These are phyloP conservation scores for Lacerta agilis DNA, from an alignment of 2,797 vertebrate genomes.

Conservation along the genomic window DNA sequence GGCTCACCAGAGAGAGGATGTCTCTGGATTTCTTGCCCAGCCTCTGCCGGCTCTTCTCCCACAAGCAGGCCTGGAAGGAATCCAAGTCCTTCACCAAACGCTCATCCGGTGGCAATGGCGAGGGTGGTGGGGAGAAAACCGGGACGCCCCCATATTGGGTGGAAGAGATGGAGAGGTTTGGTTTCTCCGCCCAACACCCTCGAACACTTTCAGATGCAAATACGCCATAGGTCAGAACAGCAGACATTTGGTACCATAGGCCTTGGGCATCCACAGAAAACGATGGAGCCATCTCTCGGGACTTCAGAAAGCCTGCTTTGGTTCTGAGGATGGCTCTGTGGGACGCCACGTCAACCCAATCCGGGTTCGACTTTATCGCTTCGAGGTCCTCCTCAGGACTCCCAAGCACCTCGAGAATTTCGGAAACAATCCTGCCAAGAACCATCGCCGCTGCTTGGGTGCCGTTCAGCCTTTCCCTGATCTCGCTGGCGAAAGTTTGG, in stretches of 20 bases:
- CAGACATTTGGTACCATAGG: slow-evolving; percentile 61
- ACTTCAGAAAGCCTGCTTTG: slow-evolving; percentile 72
- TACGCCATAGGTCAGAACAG: slow-evolving; percentile 73
- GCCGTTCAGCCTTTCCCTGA: slow-evolving; percentile 48
- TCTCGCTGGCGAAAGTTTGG: slow-evolving; percentile 43
- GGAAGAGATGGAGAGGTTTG: slow-evolving; percentile 67
- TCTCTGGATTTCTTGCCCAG: slow-evolving; percentile 79
- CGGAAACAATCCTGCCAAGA: slow-evolving; percentile 63
- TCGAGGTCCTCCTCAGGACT: slow-evolving; percentile 66
- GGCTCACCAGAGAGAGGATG: slow-evolving; percentile 77
- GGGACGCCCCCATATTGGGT: slow-evolving; percentile 37
- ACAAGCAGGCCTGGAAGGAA: slow-evolving; percentile 77
- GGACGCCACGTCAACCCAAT: slow-evolving; percentile 81
- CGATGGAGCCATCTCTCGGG: background rate
- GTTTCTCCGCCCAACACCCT: slow-evolving; percentile 80
- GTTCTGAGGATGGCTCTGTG: slow-evolving; percentile 78
- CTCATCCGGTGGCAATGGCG: background rate
- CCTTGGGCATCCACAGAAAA: slow-evolving; percentile 47
- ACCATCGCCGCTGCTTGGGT: background rate
- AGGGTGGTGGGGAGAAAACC: background rate
- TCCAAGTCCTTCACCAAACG: slow-evolving; percentile 51
- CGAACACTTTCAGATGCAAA: slow-evolving; percentile 77
- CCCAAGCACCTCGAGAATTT: slow-evolving; percentile 77
- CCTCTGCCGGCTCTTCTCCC: slow-evolving; percentile 68
- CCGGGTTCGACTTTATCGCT: slow-evolving; percentile 72